Percentiles rank a stretch among this genome's conserved stretches.
phyloP scores from a whole-genome alignment of 2,113 vertebrate genomes.

The Centropus unirufus region DNA sequence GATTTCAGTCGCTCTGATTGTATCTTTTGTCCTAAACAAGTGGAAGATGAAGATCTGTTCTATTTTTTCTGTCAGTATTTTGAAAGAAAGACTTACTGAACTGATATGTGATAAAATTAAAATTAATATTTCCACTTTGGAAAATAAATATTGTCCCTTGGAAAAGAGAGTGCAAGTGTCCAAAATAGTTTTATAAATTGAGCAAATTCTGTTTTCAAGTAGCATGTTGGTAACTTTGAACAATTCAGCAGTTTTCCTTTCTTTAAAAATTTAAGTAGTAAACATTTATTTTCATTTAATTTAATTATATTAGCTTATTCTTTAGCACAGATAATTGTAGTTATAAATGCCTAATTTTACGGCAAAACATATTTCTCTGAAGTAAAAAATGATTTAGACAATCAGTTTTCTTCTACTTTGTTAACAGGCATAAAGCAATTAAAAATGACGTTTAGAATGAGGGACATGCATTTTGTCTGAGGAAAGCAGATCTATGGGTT shows the following conservation, averaged over 20 bases:
- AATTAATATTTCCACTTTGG: neutral
- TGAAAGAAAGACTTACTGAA: neutral
- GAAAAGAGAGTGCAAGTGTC: neutral
- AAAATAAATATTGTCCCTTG: neutral
- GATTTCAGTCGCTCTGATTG: neutral
- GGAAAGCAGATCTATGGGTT: neutral
- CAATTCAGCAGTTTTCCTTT: neutral
- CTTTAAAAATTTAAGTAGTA: neutral
- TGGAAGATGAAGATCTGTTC: neutral
- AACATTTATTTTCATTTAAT: neutral
- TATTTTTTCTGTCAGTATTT: neutral
- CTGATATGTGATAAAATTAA: neutral
- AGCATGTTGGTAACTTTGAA: neutral
- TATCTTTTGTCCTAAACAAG: neutral
- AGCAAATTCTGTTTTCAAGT: neutral
- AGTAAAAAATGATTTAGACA: neutral
- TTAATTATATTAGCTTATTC: neutral
- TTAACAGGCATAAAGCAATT: neutral
- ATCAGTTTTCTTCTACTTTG: neutral
- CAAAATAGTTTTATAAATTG: neutral
- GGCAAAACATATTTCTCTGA: neutral
- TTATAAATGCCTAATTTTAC: neutral
- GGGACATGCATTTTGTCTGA: neutral
- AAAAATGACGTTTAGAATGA: neutral
- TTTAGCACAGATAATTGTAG: neutral